Base-by-base conservation (phyloP, 2,888 invertebrate species). In the Patella ulyssiponensis region DNA sequence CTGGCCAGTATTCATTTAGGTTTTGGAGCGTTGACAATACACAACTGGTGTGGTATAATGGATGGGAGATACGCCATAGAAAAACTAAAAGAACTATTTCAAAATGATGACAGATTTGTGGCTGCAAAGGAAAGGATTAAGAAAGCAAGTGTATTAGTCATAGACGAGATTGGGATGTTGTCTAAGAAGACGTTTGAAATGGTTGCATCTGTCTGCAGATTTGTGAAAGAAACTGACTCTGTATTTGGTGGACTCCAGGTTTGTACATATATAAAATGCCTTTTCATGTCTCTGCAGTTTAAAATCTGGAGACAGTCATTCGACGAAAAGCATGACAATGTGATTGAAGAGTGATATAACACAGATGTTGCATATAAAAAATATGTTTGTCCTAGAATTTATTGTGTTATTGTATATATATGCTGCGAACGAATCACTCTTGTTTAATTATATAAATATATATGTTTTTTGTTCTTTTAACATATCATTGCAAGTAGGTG, bases 161-260 rank as follows among this genome's bases (percentile, higher is more conserved):
- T 69, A 27, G 74, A 74, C 64, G 74, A 74, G 33, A 74, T 74
- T 58, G 64, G 74, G 27, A 74, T 74, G 74, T 20, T 64, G 44
- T 74, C 74, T 33, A 53, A 74, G 51, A 74, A 33, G 17, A 58
- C 44, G 9, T 58, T 74, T 56, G 69, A 74, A 27, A 56, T 64
- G 4, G 71, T 75, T 20, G 71, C 71, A 70, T 70, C 70, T 17
- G 71, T 71, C 53, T 75, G 75, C 23, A 17, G 75, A 23, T n/a
- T 70, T 20, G 75, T 56, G 27, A 51, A n/a, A n/a, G 27, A 71
- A 56, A 56, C 15, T 56, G n/a, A 56, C 23, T 5, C n/a, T n/a
- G 54, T 52, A 23, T 71, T 75, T 75, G 75, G 75, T 70, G 70
- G 70, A 14, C 33, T 70, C 14, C 70, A 70, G 70, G 70, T 70